Evolutionary conservation across 2,888 invertebrate genomes (phyloP), one percentile per base, ranked within the genome.

Genomic region (Petrolisthes cinctipes): DNA sequence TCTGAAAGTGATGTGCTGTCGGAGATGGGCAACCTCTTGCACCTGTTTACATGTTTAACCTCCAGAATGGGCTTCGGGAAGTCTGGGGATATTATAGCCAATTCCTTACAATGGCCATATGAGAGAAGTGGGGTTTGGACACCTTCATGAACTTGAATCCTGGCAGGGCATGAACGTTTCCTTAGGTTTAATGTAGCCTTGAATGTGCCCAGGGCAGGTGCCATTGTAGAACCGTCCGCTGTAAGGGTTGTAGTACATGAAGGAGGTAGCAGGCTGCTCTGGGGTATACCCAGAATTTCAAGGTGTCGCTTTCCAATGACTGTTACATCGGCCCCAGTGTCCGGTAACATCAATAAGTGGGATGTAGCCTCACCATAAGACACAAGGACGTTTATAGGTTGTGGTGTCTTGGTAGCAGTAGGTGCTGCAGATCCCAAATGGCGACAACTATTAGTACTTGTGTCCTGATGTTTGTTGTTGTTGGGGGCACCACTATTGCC

Each of bases 61-160:
- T 5, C 20, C n/a, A 73, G 54, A 54, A 83, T 71, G 7, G 82
- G 73, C 23, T 83, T 83, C 1, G 56, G 82, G 53, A 83, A 83
- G 53, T 5, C 73, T n/a, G n/a, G n/a, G n/a, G n/a, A n/a, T n/a
- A n/a, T n/a, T n/a, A n/a, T n/a, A n/a, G n/a, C n/a, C n/a, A n/a
- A n/a, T n/a, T n/a, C n/a, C n/a, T n/a, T n/a, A n/a, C n/a, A n/a
- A n/a, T n/a, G n/a, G n/a, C n/a, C n/a, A n/a, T n/a, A n/a, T n/a
- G n/a, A n/a, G n/a, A n/a, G n/a, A n/a, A n/a, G n/a, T n/a, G n/a
- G n/a, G n/a, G n/a, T n/a, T n/a, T n/a, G n/a, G n/a, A n/a, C n/a
- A n/a, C n/a, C n/a, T n/a, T n/a, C n/a, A n/a, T 53, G 71, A 11
- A 83, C 53, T 11, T 61, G 82, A n/a, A 73, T 83, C 0, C 0